A percentile compares a stretch with the other conserved stretches of the same genome.
Evolutionary conservation across 2,113 vertebrate species (phyloP).

Genomic region (Archocentrus centrarchus): DNA sequence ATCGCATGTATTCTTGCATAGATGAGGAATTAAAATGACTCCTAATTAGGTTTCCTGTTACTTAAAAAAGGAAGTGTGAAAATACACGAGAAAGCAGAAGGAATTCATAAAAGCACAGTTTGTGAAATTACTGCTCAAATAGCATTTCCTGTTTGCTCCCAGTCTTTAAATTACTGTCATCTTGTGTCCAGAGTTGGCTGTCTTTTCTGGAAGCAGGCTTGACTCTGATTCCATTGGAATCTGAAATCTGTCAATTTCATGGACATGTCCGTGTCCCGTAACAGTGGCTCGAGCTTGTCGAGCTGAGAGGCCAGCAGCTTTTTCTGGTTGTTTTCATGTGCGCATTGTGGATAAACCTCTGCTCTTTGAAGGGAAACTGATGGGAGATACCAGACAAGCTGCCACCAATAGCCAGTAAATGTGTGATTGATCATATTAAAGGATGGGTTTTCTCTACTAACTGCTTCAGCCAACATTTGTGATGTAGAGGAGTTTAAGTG

Average conservation of each 20-base stretch:
- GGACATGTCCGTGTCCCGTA: not conserved
- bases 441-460: not conserved
- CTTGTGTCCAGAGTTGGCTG: not conserved
- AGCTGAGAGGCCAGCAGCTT: not conserved
- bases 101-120: not conserved
- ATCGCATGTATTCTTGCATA: not conserved
- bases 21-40: not conserved
- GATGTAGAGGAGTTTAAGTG: not conserved
- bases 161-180: not conserved
- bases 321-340: not conserved
- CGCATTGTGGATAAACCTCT: not conserved
- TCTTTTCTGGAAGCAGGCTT: not conserved
- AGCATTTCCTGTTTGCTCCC: not conserved
- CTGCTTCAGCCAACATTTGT: fast-evolving
- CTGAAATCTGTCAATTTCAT: not conserved
- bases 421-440: not conserved
- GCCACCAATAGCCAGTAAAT: not conserved
- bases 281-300: not conserved
- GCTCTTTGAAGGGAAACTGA: not conserved
- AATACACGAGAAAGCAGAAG: not conserved
- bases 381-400: not conserved
- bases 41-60: not conserved
- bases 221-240: not conserved
- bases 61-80: not conserved
- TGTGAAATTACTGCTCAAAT: not conserved